Base-by-base conservation (phyloP, 2,888 invertebrate species). In the Andrena trimmerana region DNA sequence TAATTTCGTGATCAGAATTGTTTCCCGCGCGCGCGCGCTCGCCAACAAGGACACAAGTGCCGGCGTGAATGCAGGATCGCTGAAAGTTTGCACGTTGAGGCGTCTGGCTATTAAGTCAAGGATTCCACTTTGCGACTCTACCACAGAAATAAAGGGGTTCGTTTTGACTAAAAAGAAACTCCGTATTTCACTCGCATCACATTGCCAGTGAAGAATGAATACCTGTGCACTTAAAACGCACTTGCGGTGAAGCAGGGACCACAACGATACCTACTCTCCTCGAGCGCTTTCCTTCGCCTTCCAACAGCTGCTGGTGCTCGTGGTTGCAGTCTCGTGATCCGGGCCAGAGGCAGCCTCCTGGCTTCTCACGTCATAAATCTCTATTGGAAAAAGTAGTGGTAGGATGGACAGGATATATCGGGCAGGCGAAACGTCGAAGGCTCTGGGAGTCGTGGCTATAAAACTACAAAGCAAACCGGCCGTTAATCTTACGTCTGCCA, bases 401-500 rank as follows among this genome's bases (percentile, higher is more conserved):
- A 57, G 69, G 16, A 48, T n/a, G 60, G 36, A 54, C 29, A 36
- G 63, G 67, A 36, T 54, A 29, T 1, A 67, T 63, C 59, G 78
- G 48, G 59, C 20, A 24, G 59, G 29, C 69, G 67, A 83, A 73
- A 66, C 52, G 72, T 62, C 74, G 75, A 75, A 66, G 66, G 29
- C 50, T 20, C 16, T 27, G 36, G 42, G 52, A 57, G 52, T 69
- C 50, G 57, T 3, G 67, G 78, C 69, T 74, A 42, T 69, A 75
- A 87, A 89, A 84, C 85, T 88, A 87, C 88, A 86, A 88, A 86
- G 87, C 85, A 88, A 90, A 87, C 86, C 82, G 81, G 76, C 81
- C 86, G 88, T 89, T 90, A 89, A 90, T 90, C 90, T 89, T 84
- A 83, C 83, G 86, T 83, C 83, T 81, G 84, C 78, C 77, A 82